Evolutionary conservation across 2,797 vertebrate genomes (phyloP).

Genomic region (Hybognathus amarus): DNA sequence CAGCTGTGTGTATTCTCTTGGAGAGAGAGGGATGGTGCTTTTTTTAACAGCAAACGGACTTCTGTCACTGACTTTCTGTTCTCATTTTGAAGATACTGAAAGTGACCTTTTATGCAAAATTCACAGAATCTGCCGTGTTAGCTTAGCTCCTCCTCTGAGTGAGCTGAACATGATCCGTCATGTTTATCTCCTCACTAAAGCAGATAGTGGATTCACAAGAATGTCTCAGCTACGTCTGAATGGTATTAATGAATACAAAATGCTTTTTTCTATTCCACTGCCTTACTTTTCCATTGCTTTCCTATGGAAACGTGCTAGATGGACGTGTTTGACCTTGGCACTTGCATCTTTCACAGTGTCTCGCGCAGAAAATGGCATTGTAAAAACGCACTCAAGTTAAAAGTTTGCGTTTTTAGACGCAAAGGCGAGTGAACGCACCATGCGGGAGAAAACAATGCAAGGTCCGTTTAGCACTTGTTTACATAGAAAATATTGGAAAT

Average conservation of each 20-base stretch:
- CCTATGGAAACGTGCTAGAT: neutral
- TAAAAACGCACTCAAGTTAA: neutral
- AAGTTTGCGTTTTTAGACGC: no score
- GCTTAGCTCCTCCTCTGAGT: neutral
- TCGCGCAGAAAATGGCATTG: neutral
- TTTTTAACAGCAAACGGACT: neutral
- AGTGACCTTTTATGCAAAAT: neutral
- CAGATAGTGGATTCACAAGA: no score
- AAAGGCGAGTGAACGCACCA: no score
- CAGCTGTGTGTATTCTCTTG: constrained; percentile 8
- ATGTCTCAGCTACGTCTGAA: neutral
- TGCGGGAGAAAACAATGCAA: neutral
- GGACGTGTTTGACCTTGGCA: neutral
- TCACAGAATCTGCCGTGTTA: neutral
- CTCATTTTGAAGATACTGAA: neutral
- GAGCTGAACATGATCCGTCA: no score
- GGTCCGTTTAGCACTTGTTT: neutral
- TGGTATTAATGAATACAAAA: neutral
- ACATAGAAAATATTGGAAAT: neutral
- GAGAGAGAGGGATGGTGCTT: neutral
- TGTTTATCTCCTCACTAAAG: no score
- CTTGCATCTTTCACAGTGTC: no score
- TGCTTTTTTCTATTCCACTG: neutral
- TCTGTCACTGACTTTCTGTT: neutral
- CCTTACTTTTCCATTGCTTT: neutral